Percentiles rank a stretch among this genome's conserved stretches.
Evolutionary conservation across 2,888 invertebrate species (phyloP).

Genomic region (Plebejus argus): DNA sequence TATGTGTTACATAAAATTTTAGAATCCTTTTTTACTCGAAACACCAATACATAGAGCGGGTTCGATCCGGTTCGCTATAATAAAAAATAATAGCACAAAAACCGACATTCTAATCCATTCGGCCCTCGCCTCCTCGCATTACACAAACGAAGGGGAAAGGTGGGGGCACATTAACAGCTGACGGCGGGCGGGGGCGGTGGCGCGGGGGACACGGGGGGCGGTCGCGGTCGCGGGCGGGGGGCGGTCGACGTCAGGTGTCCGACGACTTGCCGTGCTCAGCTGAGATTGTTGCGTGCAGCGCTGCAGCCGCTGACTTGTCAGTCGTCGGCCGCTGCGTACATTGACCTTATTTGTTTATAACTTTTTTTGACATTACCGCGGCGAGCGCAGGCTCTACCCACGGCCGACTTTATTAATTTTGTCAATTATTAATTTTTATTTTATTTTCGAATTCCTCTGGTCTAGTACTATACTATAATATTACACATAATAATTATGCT

Average conservation of each 20-base stretch:
- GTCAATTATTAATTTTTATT: not conserved
- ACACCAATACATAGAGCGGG: constrained; percentile 11
- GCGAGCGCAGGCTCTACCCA: not conserved
- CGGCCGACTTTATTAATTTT: not conserved
- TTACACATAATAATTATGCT: no score
- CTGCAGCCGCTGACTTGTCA: constrained; percentile 61
- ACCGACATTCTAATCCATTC: constrained; percentile 51
- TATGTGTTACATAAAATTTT: constrained; percentile 10
- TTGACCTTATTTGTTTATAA: constrained; percentile 76
- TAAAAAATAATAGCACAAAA: constrained; percentile 43
- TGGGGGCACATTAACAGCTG: constrained; percentile 77
- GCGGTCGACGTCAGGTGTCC: constrained; percentile 62
- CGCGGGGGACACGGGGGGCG: constrained; percentile 33
- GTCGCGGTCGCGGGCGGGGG: constrained; percentile 46
- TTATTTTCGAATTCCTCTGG: not conserved
- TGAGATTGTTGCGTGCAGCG: constrained; percentile 60
- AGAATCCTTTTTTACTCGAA: constrained; percentile 22
- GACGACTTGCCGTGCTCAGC: constrained; percentile 66
- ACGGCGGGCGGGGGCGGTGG: constrained; percentile 58
- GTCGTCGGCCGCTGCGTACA: constrained; percentile 54
- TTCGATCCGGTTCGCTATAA: constrained; percentile 34
- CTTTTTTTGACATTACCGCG: constrained; percentile 43
- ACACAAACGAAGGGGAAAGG: constrained; percentile 81
- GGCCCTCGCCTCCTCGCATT: constrained; percentile 72
- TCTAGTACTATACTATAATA: no score